These are phyloP conservation scores for Microhierax caerulescens DNA, from an alignment of 2,797 vertebrate species.

Conservation along the genomic window DNA sequence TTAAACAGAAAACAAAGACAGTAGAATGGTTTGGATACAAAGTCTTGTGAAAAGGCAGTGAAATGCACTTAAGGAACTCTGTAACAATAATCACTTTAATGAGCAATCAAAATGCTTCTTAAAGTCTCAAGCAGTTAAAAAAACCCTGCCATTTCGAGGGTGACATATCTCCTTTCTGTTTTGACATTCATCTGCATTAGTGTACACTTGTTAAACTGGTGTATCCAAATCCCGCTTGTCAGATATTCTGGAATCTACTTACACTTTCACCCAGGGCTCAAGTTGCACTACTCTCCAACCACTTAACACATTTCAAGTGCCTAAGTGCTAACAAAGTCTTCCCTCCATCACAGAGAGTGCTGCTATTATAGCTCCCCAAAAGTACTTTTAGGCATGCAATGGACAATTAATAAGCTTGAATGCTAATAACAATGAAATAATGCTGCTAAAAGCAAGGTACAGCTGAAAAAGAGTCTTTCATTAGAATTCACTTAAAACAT, in stretches of 20 bases:
- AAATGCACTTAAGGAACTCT: neutral
- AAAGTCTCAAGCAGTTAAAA: neutral
- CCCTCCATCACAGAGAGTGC: slow-evolving; percentile 24
- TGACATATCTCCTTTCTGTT: slow-evolving; percentile 23
- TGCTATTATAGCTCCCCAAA: slow-evolving; percentile 35
- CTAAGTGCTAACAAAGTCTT: slow-evolving; percentile 62
- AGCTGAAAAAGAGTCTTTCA: neutral
- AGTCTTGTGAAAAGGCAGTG: neutral
- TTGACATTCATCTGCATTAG: slow-evolving; percentile 30
- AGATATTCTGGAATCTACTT: slow-evolving; percentile 32
- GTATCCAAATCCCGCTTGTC: slow-evolving; percentile 46
- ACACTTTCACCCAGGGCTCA: slow-evolving; percentile 49
- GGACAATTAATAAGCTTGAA: slow-evolving; percentile 46
- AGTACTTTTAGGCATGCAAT: slow-evolving; percentile 35
- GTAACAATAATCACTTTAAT: slow-evolving; percentile 25
- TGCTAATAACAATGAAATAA: slow-evolving; percentile 30
- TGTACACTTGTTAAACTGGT: slow-evolving; percentile 2
- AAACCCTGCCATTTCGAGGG: neutral
- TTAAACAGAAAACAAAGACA: neutral
- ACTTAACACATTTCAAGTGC: slow-evolving; percentile 71
- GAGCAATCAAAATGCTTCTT: slow-evolving; percentile 49
- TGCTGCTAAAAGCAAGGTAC: neutral
- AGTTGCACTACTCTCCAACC: slow-evolving; percentile 62
- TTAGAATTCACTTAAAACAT: neutral
- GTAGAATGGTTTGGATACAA: neutral